Base-by-base conservation (phyloP, 1,140 invertebrate genomes). In the Macrotrachela quadricornifera region DNA sequence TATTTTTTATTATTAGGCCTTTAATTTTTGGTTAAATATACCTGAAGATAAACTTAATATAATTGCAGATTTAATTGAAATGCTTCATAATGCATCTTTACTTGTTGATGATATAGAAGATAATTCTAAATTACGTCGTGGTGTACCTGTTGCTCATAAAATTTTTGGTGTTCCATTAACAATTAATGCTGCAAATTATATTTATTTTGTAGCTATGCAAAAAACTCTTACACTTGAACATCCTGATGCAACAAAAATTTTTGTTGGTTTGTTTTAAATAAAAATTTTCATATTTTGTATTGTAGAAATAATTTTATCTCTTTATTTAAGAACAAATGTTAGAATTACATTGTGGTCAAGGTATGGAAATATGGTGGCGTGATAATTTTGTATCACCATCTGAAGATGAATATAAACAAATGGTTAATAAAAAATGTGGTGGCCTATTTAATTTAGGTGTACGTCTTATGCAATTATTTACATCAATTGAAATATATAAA, bases 291-390 rank as follows among this genome's bases (percentile, higher is more conserved):
- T 84, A 30, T 4, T 30, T 30, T 8, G 21, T 4, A 30, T 4
- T 4, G 8, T 4, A 30, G 21, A 30, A 4, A 4, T 30, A 2
- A 4, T 30, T 30, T 2, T 4, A 2, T 4, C 8, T 30, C 63
- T 80, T 86, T 3, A 84, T 82, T 63, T 79, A 79, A 51, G 83
- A 94, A 67, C 87, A 95, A 66, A 67, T 95, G 55, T 66, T 95
- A 57, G 87, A 95, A 63, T 68, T 96, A 30, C 87, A 95, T 66
- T 75, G 86, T 56, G 90, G 90, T 1, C 90, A 96, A 66, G 90
- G 90, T 13, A 86, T 92, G 79, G 90, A 96, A 71, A 90, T 95
- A 52, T 92, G 91, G 71, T 95, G 88, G 87, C 75, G 90, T 56
- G 90, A 96, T 71, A 85, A 85, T 66, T 87, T 83, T 67, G 77